Percentiles rank a stretch among this genome's conserved stretches.
These are phyloP conservation scores for Drosophila borealis DNA, from an alignment of 2,888 invertebrate species.

Conservation along the genomic window DNA sequence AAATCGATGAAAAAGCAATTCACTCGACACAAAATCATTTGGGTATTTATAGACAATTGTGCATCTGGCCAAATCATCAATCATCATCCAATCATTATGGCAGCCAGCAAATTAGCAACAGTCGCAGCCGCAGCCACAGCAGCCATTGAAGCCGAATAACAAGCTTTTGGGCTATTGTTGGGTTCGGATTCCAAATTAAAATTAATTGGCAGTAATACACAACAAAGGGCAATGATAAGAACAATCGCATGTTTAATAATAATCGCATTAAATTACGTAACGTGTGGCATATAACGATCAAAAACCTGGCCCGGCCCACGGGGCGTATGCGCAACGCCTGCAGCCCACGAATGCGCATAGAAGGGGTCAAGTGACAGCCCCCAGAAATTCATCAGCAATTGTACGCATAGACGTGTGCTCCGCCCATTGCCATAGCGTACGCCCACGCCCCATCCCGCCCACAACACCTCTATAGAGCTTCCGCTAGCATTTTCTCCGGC, in stretches of 20 bases:
- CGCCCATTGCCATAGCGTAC: no score
- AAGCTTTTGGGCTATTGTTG: constrained; percentile 30
- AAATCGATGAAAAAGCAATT: constrained; percentile 61
- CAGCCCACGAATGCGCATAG: no score
- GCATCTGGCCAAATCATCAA: constrained; percentile 28
- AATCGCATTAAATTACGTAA: constrained; percentile 36
- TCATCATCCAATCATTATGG: constrained; percentile 60
- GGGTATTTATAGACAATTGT: constrained; percentile 49
- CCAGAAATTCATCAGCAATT: constrained; percentile 51
- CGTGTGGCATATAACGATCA: constrained; percentile 1
- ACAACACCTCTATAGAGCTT: no score
- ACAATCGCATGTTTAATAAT: constrained; percentile 18
- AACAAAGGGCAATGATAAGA: constrained; percentile 22
- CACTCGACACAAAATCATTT: constrained; percentile 52
- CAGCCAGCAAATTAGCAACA: constrained; percentile 66
- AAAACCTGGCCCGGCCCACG: constrained; percentile 6
- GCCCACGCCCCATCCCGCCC: no score
- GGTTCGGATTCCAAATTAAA: constrained; percentile 37
- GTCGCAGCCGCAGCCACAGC: constrained; percentile 7
- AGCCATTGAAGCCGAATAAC: constrained; percentile 11
- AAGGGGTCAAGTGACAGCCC: no score
- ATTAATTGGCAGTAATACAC: constrained; percentile 45
- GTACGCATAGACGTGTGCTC: constrained; percentile 14
- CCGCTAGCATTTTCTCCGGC: no score
- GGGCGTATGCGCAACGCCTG: constrained; percentile 44